Conservation (phyloP, 2,113 vertebrate species). For the Aepyceros melampus region DNA sequence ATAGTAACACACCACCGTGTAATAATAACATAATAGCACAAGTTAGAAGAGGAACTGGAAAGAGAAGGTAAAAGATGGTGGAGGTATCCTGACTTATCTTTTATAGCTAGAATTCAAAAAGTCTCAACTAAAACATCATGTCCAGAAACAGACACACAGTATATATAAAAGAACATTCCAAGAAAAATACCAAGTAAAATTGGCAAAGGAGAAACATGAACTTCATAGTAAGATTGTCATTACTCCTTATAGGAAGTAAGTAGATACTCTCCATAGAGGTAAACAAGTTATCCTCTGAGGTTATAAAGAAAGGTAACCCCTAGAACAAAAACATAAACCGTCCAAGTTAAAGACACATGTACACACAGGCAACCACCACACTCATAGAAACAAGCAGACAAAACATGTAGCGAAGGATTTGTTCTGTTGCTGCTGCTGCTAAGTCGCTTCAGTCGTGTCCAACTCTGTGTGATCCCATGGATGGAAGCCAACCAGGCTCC, state of each 20-base stretch:
- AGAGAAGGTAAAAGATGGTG: neutral
- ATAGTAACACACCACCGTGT: neutral
- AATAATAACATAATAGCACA: neutral
- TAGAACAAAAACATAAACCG: neutral
- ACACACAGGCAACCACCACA: neutral
- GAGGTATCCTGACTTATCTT: neutral
- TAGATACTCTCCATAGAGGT: neutral
- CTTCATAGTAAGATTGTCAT: neutral
- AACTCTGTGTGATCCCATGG: too few relatives aligned
- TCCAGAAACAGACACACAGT: neutral
- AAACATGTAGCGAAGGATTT: neutral
- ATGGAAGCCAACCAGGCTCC: too few relatives aligned
- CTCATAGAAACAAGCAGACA: neutral
- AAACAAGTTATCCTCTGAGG: neutral
- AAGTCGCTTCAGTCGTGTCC: too few relatives aligned
- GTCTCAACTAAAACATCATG: neutral
- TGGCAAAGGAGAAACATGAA: neutral
- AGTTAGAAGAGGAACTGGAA: neutral
- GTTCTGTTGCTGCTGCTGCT: neutral
- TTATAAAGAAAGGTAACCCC: neutral
- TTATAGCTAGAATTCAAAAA: neutral
- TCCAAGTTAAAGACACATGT: neutral
- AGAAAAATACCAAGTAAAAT: neutral
- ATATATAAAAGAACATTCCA: neutral
- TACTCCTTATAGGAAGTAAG: neutral